Percentiles rank a stretch among this genome's conserved stretches.
phyloP scores from a whole-genome alignment of 2,113 vertebrate genomes.

The Alectura lathami region DNA sequence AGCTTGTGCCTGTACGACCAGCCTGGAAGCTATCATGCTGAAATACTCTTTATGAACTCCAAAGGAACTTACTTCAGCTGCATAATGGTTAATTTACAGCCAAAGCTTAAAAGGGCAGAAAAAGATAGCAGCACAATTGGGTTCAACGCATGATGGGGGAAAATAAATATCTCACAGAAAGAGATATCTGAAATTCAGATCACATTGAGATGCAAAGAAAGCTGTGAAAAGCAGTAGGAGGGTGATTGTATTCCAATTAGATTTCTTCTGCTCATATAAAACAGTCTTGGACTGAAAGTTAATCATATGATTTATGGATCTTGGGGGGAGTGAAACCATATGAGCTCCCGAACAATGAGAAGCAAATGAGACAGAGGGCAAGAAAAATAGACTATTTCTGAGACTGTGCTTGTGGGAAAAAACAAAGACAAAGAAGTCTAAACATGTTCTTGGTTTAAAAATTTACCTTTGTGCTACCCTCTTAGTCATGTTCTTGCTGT shows the following conservation, averaged over 20 bases:
- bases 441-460: background rate
- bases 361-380: constrained; percentile 4
- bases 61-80: constrained; percentile 59
- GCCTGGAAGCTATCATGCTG: constrained; percentile 22
- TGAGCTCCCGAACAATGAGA: constrained; percentile 30
- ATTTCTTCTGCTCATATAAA: constrained; percentile 65
- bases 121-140: constrained; percentile 67
- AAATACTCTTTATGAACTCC: constrained; percentile 64
- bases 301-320: constrained; percentile 75
- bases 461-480: background rate
- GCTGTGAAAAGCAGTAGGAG: constrained; percentile 67
- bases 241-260: constrained; percentile 75
- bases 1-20: background rate
- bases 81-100: constrained; percentile 72
- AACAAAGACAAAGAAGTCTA: background rate
- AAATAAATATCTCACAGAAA: constrained; percentile 73
- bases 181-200: constrained; percentile 77
- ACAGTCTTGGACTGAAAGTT: constrained; percentile 67
- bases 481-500: background rate
- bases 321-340: constrained; percentile 55
- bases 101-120: constrained; percentile 63
- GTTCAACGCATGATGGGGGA: constrained; percentile 54
- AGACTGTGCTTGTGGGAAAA: background rate
- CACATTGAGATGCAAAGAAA: constrained; percentile 72
- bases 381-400: constrained; percentile 27